phyloP scores from a whole-genome alignment of 2,797 vertebrate species.

The Adrianichthys oophorus region DNA sequence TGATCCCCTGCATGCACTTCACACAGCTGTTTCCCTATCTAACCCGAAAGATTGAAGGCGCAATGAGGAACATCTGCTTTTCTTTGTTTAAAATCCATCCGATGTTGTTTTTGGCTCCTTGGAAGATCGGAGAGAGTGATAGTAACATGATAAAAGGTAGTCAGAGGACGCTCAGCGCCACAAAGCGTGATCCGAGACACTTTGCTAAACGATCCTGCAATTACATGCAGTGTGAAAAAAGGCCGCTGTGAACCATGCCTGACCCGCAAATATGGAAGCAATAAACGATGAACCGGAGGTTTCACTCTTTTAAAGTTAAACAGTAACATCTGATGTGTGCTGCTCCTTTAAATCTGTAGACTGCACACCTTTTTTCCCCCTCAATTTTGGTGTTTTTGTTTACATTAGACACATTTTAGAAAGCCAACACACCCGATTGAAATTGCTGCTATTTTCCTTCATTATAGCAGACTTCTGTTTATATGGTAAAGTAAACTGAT shows the following conservation, averaged over 20 bases:
- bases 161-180: constrained; percentile 61
- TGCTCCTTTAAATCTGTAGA: too few relatives aligned
- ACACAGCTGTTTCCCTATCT: constrained; percentile 62
- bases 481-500: neutral
- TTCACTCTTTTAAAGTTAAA: constrained; percentile 42
- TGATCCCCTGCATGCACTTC: constrained; percentile 53
- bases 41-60: constrained; percentile 53
- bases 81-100: constrained; percentile 61
- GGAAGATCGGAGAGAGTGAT: constrained; percentile 60
- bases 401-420: too few relatives aligned
- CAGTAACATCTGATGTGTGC: too few relatives aligned
- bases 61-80: constrained; percentile 71
- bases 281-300: constrained; percentile 49
- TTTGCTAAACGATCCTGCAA: constrained; percentile 60
- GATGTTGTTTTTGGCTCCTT: constrained; percentile 70
- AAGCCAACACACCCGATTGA: too few relatives aligned
- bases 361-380: too few relatives aligned
- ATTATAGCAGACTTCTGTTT: too few relatives aligned
- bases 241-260: constrained; percentile 38
- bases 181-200: constrained; percentile 47
- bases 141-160: constrained; percentile 69
- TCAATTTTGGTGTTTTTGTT: too few relatives aligned
- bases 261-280: constrained; percentile 57
- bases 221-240: constrained; percentile 29
- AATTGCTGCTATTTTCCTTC: too few relatives aligned